These are phyloP conservation scores for Heliconius eleuchia DNA, from an alignment of 1,140 invertebrate species.

Conservation along the genomic window DNA sequence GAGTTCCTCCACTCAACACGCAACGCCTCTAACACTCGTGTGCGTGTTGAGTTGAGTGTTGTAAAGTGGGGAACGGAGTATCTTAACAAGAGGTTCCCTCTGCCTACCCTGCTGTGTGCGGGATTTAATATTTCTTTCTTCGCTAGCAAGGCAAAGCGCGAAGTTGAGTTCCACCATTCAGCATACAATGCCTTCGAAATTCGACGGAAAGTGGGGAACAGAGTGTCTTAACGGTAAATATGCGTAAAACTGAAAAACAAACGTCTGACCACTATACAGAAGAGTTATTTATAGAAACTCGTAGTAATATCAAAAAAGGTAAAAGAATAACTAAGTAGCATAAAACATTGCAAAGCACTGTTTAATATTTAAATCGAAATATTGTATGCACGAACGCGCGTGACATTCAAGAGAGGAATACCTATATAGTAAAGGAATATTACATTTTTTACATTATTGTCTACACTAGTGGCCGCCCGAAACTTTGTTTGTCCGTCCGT, in stretches of 20 bases:
- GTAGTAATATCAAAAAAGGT: background rate
- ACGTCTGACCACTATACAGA: background rate
- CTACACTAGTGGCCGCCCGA: background rate
- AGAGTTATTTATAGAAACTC: background rate
- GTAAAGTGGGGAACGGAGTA: no score
- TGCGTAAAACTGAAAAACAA: background rate
- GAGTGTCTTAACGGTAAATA: no score
- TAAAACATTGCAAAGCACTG: background rate
- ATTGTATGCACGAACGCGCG: conserved; percentile 1
- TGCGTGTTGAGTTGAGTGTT: no score
- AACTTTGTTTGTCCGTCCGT: no score
- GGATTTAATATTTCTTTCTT: background rate
- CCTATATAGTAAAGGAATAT: background rate
- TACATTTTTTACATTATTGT: background rate
- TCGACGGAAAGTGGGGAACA: no score
- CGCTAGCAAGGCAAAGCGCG: no score
- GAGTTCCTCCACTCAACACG: no score
- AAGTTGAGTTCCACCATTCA: no score
- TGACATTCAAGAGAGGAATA: conserved; percentile 6
- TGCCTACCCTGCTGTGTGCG: no score
- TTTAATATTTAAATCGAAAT: conserved; percentile 13
- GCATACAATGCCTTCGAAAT: no score
- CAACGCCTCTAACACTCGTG: no score
- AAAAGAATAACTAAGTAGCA: background rate
- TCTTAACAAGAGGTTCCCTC: no score